Base-by-base conservation (phyloP, 2,888 invertebrate species). In the Cosmorhoe ocellata region DNA sequence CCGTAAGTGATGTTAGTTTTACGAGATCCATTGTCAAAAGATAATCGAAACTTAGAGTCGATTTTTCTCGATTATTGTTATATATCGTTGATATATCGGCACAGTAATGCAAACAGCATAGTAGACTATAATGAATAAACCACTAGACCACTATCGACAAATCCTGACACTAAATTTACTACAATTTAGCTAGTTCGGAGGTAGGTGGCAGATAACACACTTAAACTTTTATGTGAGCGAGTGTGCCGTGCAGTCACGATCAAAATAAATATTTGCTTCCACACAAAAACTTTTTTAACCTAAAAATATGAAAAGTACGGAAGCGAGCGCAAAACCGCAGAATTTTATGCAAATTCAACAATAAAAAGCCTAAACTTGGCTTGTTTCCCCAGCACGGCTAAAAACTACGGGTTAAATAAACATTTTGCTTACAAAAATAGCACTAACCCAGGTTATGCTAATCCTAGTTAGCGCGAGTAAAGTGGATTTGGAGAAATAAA, bases 261-360 rank as follows among this genome's bases (percentile, higher is more conserved):
- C 6, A 28, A 14, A 40, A 37, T 37, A 48, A 9, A 40, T 30
- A 33, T 13, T 18, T 36, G 40, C 26, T 37, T 41, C 30, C 27
- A 37, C 10, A 14, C 48, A 46, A 51, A 59, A 51, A 32, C 24
- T 51, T 51, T 47, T 13, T 8, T n/a, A 31, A n/a, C 10, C n/a
- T 27, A 13, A 33, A 33, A 41, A 11, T 33, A 13, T 44, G 50
- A 30, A 33, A 51, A 52, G 48, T 36, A n/a, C 40, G 30, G 13
- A 34, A 45, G 26, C 30, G 48, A 57, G 40, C 41, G 14, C 26
- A 10, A 13, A 1, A 1, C 40, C 36, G 27, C 39, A 18, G 11
- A 47, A 31, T 57, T 54, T 49, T 45, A 57, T 52, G 51, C 31
- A 47, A 56, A 59, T 51, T 39, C 28, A n/a, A 22, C 36, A 36